phyloP scores from a whole-genome alignment of 2,797 vertebrate genomes.

The Spinibarbus caldwelli region DNA sequence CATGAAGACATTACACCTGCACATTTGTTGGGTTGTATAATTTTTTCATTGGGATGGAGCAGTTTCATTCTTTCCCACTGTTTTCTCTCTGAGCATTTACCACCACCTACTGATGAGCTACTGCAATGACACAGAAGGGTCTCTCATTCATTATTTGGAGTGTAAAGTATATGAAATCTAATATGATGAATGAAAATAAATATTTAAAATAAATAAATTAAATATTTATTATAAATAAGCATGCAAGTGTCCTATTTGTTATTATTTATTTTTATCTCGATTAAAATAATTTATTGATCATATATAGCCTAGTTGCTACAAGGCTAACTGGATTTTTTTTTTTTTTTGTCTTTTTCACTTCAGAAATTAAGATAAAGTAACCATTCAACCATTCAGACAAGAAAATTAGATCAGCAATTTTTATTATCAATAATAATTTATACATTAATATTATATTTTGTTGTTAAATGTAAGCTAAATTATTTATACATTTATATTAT shows the following conservation, averaged over 20 bases:
- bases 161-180: neutral
- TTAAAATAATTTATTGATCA: too few relatives aligned
- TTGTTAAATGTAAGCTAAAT: too few relatives aligned
- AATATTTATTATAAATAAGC: neutral
- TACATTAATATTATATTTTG: too few relatives aligned
- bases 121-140: neutral
- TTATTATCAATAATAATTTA: too few relatives aligned
- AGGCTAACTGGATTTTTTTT: too few relatives aligned
- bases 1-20: neutral
- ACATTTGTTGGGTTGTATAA: neutral
- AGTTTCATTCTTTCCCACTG: neutral
- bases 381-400: too few relatives aligned
- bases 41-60: neutral
- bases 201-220: neutral
- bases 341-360: too few relatives aligned
- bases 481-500: too few relatives aligned
- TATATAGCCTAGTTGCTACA: too few relatives aligned
- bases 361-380: too few relatives aligned
- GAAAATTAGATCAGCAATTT: too few relatives aligned
- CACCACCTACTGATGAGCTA: conserved; percentile 10
- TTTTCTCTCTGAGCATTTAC: conserved; percentile 24
- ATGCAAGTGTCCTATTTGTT: neutral
- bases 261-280: neutral
- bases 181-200: neutral
- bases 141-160: neutral